phyloP scores from a whole-genome alignment of 2,888 invertebrate species.

The Anticlea derivata region DNA sequence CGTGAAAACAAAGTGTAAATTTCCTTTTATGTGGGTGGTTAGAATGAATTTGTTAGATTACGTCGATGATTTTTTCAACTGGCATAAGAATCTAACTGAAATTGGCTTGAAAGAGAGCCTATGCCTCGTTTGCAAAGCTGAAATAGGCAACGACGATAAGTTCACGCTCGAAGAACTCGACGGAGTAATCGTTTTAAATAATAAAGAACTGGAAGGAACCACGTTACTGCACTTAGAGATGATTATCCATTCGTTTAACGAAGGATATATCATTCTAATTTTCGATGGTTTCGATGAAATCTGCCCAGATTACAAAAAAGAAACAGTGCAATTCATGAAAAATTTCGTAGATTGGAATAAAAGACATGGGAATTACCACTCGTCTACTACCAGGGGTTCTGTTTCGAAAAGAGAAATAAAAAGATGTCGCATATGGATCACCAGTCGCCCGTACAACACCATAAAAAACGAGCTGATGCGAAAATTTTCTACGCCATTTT shows the following conservation, averaged over 20 bases:
- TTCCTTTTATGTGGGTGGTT: conserved; percentile 8
- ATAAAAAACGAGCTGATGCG: background rate
- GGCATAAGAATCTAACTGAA: background rate
- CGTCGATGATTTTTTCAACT: background rate
- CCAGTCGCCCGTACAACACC: background rate
- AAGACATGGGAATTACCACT: too few relatives aligned
- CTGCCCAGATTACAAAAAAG: conserved; percentile 15
- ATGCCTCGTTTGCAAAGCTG: conserved; percentile 10
- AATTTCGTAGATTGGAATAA: background rate
- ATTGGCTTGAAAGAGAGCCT: conserved; percentile 12
- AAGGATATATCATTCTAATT: conserved; percentile 4
- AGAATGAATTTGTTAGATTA: conserved; percentile 14
- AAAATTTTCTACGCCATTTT: background rate
- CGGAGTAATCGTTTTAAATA: background rate
- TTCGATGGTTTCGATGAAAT: conserved; percentile 22
- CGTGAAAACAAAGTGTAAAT: conserved; percentile 5
- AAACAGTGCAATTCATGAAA: conserved; percentile 5
- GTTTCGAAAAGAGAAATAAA: background rate
- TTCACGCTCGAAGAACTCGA: background rate
- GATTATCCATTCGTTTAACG: conserved; percentile 10
- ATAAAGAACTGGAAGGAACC: background rate
- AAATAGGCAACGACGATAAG: background rate
- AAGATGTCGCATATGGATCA: background rate
- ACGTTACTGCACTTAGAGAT: conserved; percentile 4
- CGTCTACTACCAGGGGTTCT: too few relatives aligned